phyloP scores from a whole-genome alignment of 2,888 invertebrate species.

The Cremastobaeus sp. region DNA sequence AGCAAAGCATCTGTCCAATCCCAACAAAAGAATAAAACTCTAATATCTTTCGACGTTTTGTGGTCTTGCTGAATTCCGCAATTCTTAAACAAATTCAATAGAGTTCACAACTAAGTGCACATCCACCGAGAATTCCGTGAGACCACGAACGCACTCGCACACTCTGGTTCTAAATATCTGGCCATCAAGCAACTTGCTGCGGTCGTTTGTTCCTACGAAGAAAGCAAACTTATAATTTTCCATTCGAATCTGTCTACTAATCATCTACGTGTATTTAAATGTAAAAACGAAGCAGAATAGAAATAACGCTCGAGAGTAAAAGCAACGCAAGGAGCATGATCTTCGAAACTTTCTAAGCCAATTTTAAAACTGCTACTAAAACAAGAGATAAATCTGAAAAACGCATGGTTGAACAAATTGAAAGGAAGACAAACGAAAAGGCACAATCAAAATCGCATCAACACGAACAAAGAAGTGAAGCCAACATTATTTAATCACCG shows the following conservation, averaged over 20 bases:
- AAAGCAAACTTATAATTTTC: too few species aligned
- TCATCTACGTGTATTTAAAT: too few species aligned
- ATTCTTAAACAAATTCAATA: not conserved
- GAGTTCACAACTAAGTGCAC: constrained; percentile 28
- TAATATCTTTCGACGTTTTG: constrained; percentile 75
- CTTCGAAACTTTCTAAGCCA: constrained; percentile 1
- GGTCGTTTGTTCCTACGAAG: constrained; percentile 36
- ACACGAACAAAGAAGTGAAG: constrained; percentile 58
- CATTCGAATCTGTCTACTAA: too few species aligned
- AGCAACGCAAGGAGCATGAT: constrained; percentile 11
- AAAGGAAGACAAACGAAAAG: constrained; percentile 7
- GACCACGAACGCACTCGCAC: constrained; percentile 49
- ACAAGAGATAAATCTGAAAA: not conserved
- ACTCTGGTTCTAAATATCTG: constrained; percentile 38
- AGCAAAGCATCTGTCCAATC: constrained; percentile 61
- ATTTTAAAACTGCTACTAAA: not conserved
- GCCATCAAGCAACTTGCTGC: not conserved
- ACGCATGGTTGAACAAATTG: not conserved
- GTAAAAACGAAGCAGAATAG: too few species aligned
- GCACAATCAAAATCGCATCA: constrained; percentile 57
- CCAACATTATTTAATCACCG: constrained; percentile 65
- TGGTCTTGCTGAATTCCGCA: constrained; percentile 72
- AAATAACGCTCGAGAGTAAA: too few species aligned
- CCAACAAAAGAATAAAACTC: constrained; percentile 72
- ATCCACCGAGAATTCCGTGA: constrained; percentile 63